Base-by-base conservation (phyloP, 2,113 vertebrate genomes). In the Quiscalus mexicanus region DNA sequence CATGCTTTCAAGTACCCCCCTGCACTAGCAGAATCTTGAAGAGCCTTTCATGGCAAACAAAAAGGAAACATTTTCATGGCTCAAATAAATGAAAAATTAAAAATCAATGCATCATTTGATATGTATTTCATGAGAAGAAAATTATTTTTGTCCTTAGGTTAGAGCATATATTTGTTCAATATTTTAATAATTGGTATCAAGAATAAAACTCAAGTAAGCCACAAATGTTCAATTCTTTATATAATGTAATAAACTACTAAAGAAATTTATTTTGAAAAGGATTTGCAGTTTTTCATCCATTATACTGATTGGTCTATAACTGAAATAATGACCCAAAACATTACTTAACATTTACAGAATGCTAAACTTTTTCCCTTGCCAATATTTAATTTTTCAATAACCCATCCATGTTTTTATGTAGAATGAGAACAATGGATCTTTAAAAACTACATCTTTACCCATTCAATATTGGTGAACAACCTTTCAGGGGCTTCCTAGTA, bases 251-350 rank as follows among this genome's bases (percentile, higher is more conserved):
- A 39, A 71, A 68, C 35, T 77, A 45, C 33, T 52, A 65, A 85
- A 67, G 12, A 69, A 90, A 92, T 53, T 76, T 70, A 93, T 83
- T 88, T 79, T 92, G 42, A 53, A 94, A 92, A 90, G 71, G 49
- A 79, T 90, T 93, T 90, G 25, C 37, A 53, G 55, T 58, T 92
- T 94, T 96, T 85, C 53, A 83, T 52, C 83, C 92, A 65, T 87
- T 91, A 65, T n/a, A 79, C 87, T 87, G 76, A 94, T 50, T 91
- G 47, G 41, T 83, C 67, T 81, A 58, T 60, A 90, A 78, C 52
- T 52, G 60, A 92, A 89, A 95, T 89, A 93, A 91, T 58, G 65
- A 73, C 28, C 62, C 1, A 0, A 81, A 92, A 68, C 41, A 60
- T 69, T 84, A 92, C 33, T 90, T 88, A 90, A 81, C 49, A 64